Evolutionary conservation across 1,140 invertebrate genomes (phyloP).

Genomic region (Drosophila ohnishii): DNA sequence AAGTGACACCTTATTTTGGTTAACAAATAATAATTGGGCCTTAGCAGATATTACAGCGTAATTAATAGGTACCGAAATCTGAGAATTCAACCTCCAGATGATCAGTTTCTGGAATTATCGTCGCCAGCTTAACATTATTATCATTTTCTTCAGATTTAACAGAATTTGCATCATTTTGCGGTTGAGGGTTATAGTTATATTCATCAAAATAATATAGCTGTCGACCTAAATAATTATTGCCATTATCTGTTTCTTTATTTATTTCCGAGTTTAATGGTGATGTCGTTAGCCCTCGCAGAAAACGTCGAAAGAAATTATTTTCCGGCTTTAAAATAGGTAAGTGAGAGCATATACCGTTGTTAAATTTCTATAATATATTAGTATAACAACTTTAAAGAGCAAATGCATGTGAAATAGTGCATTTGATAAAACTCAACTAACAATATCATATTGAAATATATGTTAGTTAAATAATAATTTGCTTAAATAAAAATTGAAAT

Average conservation of each 20-base stretch:
- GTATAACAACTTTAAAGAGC: neutral
- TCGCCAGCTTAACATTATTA: neutral
- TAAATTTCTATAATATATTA: neutral
- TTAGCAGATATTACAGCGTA: neutral
- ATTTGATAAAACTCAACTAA: neutral
- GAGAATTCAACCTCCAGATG: slow-evolving; percentile 26
- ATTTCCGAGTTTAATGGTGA: slow-evolving; percentile 10
- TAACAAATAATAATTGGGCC: neutral
- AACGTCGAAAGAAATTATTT: slow-evolving; percentile 50
- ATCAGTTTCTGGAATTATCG: slow-evolving; percentile 2
- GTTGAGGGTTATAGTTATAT: slow-evolving; percentile 4
- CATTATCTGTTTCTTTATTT: slow-evolving; percentile 8
- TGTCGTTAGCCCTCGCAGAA: slow-evolving; percentile 20
- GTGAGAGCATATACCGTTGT: neutral
- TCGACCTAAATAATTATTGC: slow-evolving; percentile 12
- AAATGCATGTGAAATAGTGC: neutral
- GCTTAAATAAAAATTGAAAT: neutral
- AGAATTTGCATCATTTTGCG: neutral
- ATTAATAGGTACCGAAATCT: slow-evolving; percentile 25
- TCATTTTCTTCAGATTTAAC: slow-evolving; percentile 5
- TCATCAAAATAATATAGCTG: slow-evolving; percentile 5
- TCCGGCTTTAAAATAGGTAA: slow-evolving; percentile 36
- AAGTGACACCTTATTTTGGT: neutral
- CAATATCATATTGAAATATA: neutral
- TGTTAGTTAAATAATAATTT: slow-evolving; percentile 3